Evolutionary conservation across 2,888 invertebrate species (phyloP).

Genomic region (Eudasyphora cyanicolor): DNA sequence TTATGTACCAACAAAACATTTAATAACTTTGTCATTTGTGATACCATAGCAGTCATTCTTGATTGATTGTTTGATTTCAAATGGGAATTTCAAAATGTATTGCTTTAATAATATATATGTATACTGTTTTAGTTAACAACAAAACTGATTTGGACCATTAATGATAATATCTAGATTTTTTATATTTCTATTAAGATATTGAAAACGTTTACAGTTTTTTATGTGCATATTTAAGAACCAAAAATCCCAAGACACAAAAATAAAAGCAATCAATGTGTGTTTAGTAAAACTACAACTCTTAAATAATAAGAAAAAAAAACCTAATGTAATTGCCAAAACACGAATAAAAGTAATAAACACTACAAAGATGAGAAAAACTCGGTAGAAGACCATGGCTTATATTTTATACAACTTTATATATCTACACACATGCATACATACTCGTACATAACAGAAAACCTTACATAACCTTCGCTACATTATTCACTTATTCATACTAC

Average conservation of each 20-base stretch:
- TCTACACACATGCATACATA: constrained; percentile 66
- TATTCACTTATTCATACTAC: constrained; percentile 39
- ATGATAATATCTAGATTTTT: constrained; percentile 23
- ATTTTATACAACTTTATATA: constrained; percentile 65
- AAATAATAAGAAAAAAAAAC: too few species aligned
- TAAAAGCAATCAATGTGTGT: constrained; percentile 67
- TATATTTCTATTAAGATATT: constrained; percentile 1
- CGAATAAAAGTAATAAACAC: constrained; percentile 6
- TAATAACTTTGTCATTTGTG: not conserved
- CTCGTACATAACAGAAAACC: constrained; percentile 22
- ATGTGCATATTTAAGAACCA: not conserved
- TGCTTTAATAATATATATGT: constrained; percentile 21
- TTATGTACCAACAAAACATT: not conserved
- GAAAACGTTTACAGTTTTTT: constrained; percentile 18
- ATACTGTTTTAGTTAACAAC: not conserved
- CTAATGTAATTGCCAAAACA: constrained; percentile 53
- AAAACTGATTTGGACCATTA: constrained; percentile 27
- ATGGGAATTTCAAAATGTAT: not conserved
- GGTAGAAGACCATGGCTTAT: constrained; percentile 73
- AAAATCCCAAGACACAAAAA: not conserved
- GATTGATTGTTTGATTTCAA: not conserved
- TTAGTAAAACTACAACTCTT: constrained; percentile 55
- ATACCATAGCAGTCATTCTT: not conserved
- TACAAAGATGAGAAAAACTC: constrained; percentile 64
- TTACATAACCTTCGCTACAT: constrained; percentile 19